phyloP scores from a whole-genome alignment of 2,113 vertebrate genomes.

The Garra rufa region DNA sequence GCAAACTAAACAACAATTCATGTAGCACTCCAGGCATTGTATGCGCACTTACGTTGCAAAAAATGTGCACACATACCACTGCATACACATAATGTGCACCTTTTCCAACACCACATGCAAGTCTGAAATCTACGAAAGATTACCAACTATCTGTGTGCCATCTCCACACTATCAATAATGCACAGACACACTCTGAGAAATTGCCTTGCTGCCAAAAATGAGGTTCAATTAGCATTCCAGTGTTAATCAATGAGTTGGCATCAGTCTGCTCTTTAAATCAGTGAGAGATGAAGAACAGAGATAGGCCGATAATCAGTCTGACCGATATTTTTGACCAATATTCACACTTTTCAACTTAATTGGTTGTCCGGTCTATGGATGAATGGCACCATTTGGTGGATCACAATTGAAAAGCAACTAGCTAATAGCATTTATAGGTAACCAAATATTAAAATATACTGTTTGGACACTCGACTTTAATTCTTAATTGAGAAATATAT shows the following conservation, averaged over 20 bases:
- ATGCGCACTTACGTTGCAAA: neutral
- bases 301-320: neutral
- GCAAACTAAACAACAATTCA: neutral
- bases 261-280: constrained; percentile 51
- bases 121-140: neutral
- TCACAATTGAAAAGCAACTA: neutral
- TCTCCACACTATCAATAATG: constrained; percentile 52
- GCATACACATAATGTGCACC: neutral
- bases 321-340: neutral
- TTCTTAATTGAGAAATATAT: neutral
- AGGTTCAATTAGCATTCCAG: constrained; percentile 69
- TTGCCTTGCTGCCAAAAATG: constrained; percentile 72
- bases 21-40: neutral
- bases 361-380: neutral
- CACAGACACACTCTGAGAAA: constrained; percentile 69
- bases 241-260: constrained; percentile 61
- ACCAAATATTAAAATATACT: neutral
- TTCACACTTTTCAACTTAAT: neutral
- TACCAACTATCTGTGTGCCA: neutral
- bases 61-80: neutral
- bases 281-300: constrained; percentile 25
- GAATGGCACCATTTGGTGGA: neutral
- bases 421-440: neutral
- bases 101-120: neutral
- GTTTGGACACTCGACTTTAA: neutral